Base-by-base conservation (phyloP, 2,797 vertebrate species). In the Borostomias antarcticus region DNA sequence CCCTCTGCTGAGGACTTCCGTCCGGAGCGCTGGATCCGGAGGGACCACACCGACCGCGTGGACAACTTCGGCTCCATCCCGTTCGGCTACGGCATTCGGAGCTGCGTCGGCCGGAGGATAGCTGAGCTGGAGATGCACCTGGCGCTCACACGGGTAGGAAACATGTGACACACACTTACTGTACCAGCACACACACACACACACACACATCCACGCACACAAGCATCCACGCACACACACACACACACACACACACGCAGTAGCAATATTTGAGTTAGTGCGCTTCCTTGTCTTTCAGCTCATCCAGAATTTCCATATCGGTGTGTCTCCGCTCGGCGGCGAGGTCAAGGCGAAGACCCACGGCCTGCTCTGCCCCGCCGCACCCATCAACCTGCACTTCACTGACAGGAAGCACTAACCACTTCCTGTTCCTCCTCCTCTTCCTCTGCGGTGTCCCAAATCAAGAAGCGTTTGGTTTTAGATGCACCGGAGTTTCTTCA, bases 21-120 rank as follows among this genome's bases (percentile, higher is more conserved):
- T 47, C 95, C 95, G 0, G 89, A 93, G n/a, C 95, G 94, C 65
- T 98, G 95, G 96, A 82, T 97, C 69, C 85, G 95, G 30, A 94
- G 93, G 81, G 94, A 92, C 50, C 65, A 84, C 68, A 84, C 90
- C 15, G 93, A 94, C 81, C 90, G 93, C 4, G 93, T 95, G 0
- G 95, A 98, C 68, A 96, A 95, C 85, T 98, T 97, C 70, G 95
- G 95, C 75, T 96, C 95, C 0, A 94, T 98, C 78, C 95, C 96
- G 9, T 97, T 98, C 67, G 95, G 96, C 68, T 95, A 96, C 0
- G 95, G 96, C 45, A 93, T 95, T 79, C 90, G 95, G 75, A 96
- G 95, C 75, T 97, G 96, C 73, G 90, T 98, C 4, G 95, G 95
- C 70, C 89, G 83, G 78, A 94, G 95, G 84, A 88, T 95, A 51